phyloP scores from a whole-genome alignment of 2,113 vertebrate species.

The Lampris incognitus region DNA sequence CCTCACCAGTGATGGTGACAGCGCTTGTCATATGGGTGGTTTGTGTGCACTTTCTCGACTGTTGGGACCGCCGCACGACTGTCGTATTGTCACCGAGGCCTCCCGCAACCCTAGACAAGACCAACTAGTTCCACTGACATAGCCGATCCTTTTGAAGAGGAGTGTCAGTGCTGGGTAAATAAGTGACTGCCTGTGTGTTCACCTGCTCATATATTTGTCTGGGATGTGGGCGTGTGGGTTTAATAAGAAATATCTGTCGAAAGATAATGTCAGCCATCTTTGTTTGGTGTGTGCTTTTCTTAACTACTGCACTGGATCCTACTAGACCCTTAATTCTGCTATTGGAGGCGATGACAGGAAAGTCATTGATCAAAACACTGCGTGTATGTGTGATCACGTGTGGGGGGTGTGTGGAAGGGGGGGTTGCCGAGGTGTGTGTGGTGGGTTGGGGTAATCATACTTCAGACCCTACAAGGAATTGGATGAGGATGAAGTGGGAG shows the following conservation, averaged over 20 bases:
- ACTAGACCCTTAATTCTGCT: slow-evolving; percentile 27
- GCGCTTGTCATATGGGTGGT: slow-evolving; percentile 20
- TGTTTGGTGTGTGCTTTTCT: slow-evolving; percentile 61
- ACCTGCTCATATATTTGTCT: slow-evolving; percentile 68
- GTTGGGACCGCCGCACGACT: slow-evolving; percentile 12
- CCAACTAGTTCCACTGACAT: slow-evolving; percentile 52
- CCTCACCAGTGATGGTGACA: slow-evolving; percentile 57
- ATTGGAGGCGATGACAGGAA: slow-evolving; percentile 41
- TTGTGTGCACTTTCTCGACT: slow-evolving; percentile 38
- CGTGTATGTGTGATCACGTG: slow-evolving; percentile 6
- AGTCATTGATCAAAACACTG: neutral
- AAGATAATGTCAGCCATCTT: slow-evolving; percentile 54
- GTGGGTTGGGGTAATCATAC: slow-evolving; percentile 21
- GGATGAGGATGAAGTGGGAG: slow-evolving; percentile 49
- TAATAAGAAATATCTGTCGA: slow-evolving; percentile 44
- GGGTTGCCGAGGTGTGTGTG: slow-evolving; percentile 28
- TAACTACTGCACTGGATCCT: slow-evolving; percentile 40
- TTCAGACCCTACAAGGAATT: slow-evolving; percentile 67
- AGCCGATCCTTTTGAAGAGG: slow-evolving; percentile 37
- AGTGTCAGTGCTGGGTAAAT: slow-evolving; percentile 42
- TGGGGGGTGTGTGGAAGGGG: slow-evolving; percentile 42
- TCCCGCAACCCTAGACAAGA: slow-evolving; percentile 51
- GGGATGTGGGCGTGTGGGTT: neutral
- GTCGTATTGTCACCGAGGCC: slow-evolving; percentile 13
- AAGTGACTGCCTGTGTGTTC: slow-evolving; percentile 64